phyloP scores from a whole-genome alignment of 2,113 vertebrate species.

The Zapornia atra region DNA sequence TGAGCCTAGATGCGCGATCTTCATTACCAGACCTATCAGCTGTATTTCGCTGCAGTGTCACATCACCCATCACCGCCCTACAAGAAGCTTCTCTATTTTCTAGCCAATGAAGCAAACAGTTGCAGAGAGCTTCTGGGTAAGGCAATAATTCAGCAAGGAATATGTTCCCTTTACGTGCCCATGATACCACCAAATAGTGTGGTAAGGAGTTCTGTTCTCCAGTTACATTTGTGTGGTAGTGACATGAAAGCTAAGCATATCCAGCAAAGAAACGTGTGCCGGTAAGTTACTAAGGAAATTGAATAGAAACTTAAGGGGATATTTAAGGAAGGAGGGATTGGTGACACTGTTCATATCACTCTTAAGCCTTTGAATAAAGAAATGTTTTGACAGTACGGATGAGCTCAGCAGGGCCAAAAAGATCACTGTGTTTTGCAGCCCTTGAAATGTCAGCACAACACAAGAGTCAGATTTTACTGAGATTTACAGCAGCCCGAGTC shows the following conservation, averaged over 20 bases:
- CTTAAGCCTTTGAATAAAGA: conserved; percentile 24
- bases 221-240: neutral
- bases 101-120: neutral
- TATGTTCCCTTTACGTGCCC: neutral
- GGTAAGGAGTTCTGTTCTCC: neutral
- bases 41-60: neutral
- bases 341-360: neutral
- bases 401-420: neutral
- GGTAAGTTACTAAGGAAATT: neutral
- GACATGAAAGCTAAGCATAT: neutral
- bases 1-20: neutral
- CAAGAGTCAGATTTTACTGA: neutral
- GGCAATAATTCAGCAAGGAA: neutral
- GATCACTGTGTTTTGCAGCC: neutral
- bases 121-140: neutral
- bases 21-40: neutral
- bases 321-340: neutral
- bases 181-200: neutral
- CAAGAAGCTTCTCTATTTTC: neutral
- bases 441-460: conserved; percentile 23
- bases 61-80: neutral
- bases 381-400: neutral
- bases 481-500: neutral
- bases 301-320: neutral
- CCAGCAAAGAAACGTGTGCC: neutral